Evolutionary conservation across 2,797 vertebrate species (phyloP).

Genomic region (Clamator glandarius): DNA sequence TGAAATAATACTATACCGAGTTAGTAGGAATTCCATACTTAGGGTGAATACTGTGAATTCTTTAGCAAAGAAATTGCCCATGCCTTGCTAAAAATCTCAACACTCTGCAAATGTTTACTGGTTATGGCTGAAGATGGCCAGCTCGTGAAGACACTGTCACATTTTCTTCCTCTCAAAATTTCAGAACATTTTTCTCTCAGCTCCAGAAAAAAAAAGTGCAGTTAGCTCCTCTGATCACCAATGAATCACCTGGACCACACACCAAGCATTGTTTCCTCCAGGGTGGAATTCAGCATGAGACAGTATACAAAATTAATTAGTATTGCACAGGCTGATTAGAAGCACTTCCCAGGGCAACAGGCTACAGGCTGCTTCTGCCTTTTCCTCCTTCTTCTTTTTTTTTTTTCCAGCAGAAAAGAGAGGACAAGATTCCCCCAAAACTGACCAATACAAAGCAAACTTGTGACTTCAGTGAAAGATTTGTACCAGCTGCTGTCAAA

Average conservation of each 20-base stretch:
- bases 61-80: not conserved
- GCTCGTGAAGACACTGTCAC: not conserved
- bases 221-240: not conserved
- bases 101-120: not conserved
- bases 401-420: not conserved
- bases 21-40: not conserved
- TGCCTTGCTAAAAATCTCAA: not conserved
- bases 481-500: not conserved
- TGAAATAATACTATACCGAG: not conserved
- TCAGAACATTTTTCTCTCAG: not conserved
- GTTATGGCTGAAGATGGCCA: not conserved
- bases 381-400: not conserved
- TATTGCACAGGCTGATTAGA: slow-evolving; percentile 14
- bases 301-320: slow-evolving; percentile 27
- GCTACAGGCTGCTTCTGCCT: not conserved
- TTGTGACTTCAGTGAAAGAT: not conserved
- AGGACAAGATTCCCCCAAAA: not conserved
- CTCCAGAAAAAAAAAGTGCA: not conserved
- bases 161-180: not conserved
- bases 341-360: not conserved
- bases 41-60: not conserved
- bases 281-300: slow-evolving; percentile 27
- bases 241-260: slow-evolving; percentile 56
- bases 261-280: slow-evolving; percentile 31
- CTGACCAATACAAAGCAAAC: not conserved